Evolutionary conservation across 2,113 vertebrate species (phyloP), one percentile per base, ranked within the genome.

Genomic region (Poicephalus gulielmi): DNA sequence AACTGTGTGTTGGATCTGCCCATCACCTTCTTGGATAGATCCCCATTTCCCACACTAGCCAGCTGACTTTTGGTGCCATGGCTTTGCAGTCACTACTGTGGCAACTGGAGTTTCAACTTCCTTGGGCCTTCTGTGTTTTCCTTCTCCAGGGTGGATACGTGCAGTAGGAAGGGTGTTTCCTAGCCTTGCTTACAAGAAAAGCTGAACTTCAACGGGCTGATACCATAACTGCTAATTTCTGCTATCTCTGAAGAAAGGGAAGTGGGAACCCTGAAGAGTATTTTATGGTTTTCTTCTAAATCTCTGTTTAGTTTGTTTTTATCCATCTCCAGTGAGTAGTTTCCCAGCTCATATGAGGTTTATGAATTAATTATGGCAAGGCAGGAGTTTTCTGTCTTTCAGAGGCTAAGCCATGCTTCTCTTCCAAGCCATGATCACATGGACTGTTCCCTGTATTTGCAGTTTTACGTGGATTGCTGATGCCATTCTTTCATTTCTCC

Each of bases 291-390:
- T 92, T 93, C 83, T 91, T 94, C 94, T 77, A 82, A 95, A 92
- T 93, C 90, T 95, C 90, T 93, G 81, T 94, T 94, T 92, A 83
- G 81, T 93, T 95, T 94, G 94, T 71, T 95, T 97, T 96, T 96
- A 92, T 93, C 86, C 69, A 93, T 94, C 96, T 97, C 94, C 47
- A 92, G 94, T 88, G 94, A 96, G 91, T 79, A 95, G 80, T 88
- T 95, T 92, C 83, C 90, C 82, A 80, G 77, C 88, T 94, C 86
- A 50, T 84, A 33, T 8, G 77, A 96, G 91, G 86, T 83, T 92
- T 90, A 95, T 93, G 95, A 96, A 95, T 95, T 92, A 93, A 96
- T 96, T 95, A 94, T 81, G 83, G 92, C 27, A 73, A 96, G 88
- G 90, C 88, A 85, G 70, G 87, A 90, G 92, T 86, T 83, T 83